Conservation (phyloP, 2,113 vertebrate species). For the Cnemophilus loriae region DNA sequence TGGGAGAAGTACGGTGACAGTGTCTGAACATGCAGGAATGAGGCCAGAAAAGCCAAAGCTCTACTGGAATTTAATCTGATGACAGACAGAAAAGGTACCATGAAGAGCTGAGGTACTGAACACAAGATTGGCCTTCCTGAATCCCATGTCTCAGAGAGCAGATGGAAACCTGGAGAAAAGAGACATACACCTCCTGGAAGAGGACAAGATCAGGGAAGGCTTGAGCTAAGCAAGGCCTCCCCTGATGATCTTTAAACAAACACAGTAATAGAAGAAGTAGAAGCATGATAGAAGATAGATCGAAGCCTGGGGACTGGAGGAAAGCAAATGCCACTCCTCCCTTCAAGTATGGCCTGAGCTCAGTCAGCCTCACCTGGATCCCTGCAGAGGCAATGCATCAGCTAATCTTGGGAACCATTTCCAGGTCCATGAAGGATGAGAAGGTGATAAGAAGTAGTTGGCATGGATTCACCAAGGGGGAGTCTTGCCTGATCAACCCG, state of each 20-base stretch:
- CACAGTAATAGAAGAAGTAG: neutral
- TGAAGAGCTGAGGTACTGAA: neutral
- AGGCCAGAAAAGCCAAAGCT: neutral
- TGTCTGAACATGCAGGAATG: neutral
- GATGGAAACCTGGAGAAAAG: neutral
- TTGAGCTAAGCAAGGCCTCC: neutral
- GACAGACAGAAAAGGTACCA: neutral
- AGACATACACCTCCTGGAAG: too few relatives aligned
- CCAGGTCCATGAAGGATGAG: neutral
- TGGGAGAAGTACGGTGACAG: neutral
- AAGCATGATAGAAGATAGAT: too few relatives aligned
- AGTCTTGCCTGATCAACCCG: neutral
- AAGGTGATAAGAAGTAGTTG: neutral
- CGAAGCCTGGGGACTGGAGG: neutral
- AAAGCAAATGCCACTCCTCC: neutral
- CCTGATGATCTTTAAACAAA: neutral
- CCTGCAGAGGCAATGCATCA: neutral
- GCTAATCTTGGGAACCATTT: neutral
- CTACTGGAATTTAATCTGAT: neutral
- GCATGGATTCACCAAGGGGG: neutral
- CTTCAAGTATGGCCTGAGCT: neutral
- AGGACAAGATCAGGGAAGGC: neutral
- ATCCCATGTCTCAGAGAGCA: neutral
- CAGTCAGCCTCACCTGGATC: neutral
- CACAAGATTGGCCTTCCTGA: neutral